These are phyloP conservation scores for Hetaerina titia DNA, from an alignment of 2,888 invertebrate genomes.

Conservation along the genomic window DNA sequence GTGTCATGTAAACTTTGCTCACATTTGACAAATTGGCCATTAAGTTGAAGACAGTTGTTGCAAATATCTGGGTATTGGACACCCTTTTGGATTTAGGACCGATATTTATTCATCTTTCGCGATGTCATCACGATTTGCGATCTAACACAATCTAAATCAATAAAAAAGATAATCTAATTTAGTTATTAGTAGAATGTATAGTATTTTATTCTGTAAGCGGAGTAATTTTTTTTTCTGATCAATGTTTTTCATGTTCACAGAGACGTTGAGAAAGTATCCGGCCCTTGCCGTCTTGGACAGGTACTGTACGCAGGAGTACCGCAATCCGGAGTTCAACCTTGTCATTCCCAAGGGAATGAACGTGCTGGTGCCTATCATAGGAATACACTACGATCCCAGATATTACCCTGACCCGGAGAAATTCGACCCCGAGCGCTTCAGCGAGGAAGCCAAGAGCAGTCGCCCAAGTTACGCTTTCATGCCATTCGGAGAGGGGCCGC, in stretches of 20 bases:
- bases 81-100: no score
- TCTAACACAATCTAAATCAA: no score
- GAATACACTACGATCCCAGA: slow-evolving; percentile 78
- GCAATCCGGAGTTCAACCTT: slow-evolving; percentile 28
- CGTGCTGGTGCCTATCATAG: slow-evolving; percentile 76
- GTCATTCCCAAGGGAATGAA: slow-evolving; percentile 73
- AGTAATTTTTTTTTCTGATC: no score
- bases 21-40: no score
- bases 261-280: slow-evolving; percentile 74
- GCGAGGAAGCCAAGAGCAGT: slow-evolving; percentile 75
- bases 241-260: slow-evolving; percentile 70
- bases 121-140: no score
- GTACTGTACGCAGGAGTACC: slow-evolving; percentile 70
- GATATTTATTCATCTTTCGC: no score
- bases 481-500: slow-evolving; percentile 77
- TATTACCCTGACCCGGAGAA: slow-evolving; percentile 78
- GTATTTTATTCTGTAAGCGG: no score
- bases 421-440: slow-evolving; percentile 80
- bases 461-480: slow-evolving; percentile 74
- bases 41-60: no score
- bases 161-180: no score
- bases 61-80: no score
- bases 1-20: no score
- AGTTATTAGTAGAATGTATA: no score
- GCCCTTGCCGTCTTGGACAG: slow-evolving; percentile 71